Conservation (phyloP, 2,797 vertebrate genomes). For the Enteromius afrohamiltoni region DNA sequence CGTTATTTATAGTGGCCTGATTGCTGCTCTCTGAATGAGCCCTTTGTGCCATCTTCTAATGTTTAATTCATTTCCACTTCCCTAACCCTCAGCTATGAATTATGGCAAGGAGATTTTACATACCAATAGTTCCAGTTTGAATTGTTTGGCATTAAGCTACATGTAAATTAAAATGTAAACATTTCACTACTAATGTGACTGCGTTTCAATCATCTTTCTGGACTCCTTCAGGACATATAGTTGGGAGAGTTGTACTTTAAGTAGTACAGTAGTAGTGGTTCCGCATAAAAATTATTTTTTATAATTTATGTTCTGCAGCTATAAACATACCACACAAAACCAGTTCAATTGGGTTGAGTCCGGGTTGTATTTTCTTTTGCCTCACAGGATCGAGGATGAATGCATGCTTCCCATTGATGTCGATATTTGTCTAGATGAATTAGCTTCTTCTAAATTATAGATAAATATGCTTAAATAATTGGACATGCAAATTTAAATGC, state of each 20-base stretch:
- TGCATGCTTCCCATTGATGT: not conserved
- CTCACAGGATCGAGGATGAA: not conserved
- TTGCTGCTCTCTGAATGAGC: constrained; percentile 50
- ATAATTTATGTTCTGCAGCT: not conserved
- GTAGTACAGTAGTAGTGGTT: too few species aligned
- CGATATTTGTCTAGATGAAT: not conserved
- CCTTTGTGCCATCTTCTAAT: constrained; percentile 48
- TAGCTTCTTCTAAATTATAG: not conserved
- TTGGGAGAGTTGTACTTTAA: not conserved
- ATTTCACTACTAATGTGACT: not conserved
- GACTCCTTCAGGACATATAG: not conserved
- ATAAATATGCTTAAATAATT: not conserved
- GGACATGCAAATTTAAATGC: not conserved
- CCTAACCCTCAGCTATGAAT: constrained; percentile 31
- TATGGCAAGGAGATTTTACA: constrained; percentile 5
- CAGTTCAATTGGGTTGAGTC: not conserved
- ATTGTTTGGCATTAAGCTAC: not conserved
- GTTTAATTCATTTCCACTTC: constrained; percentile 39
- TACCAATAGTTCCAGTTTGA: not conserved
- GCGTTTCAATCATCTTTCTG: not conserved
- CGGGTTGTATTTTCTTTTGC: not conserved
- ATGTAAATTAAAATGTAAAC: not conserved
- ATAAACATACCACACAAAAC: not conserved
- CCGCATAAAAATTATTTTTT: not conserved
- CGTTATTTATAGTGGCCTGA: constrained; percentile 48